Base-by-base conservation (phyloP, 2,113 vertebrate species). In the Bothrops jararaca region DNA sequence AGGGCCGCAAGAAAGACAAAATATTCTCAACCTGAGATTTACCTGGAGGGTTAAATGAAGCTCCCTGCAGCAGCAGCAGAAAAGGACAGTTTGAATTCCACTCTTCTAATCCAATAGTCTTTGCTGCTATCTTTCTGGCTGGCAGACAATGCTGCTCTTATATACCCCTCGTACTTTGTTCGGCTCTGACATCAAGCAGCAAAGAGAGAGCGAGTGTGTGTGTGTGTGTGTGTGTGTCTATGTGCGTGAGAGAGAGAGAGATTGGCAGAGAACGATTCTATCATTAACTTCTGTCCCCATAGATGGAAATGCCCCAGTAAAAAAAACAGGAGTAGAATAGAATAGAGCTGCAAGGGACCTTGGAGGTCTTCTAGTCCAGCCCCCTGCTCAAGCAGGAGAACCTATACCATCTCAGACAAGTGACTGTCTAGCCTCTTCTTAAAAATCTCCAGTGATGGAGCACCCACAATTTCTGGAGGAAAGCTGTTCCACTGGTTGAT, bases 131-230 rank as follows among this genome's bases (percentile, higher is more conserved):
- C 29, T 93, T 85, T 80, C 91, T 56, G 93, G 53, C 93, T 93
- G 93, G 50, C 92, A 86, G 89, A 92, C 23, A 86, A 85, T 90
- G 90, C 80, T 2, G 89, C 96, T 96, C 95, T 97, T 97, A 97
- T 96, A 97, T 97, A 96, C 91, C 29, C 93, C 93, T 95, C 93
- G 94, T 95, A 94, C 90, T 64, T 96, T 95, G 95, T 95, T 93
- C 90, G 92, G 94, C 95, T 97, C 96, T 97, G 97, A 97, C 96
- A 96, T 97, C 97, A 97, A 94, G 94, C 95, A 97, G 94, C 92
- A 93, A 88, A 87, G 93, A 91, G 11, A 54, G 57, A 39, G 20
- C 10, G 11, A 56, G 12, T 11, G 50, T 5, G 48, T 23, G 20
- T 23, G 1, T 57, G 22, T 57, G 48, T 5, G 48, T 57, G 74